Base-by-base conservation (phyloP, 2,888 invertebrate genomes). In the Nomada fucata region DNA sequence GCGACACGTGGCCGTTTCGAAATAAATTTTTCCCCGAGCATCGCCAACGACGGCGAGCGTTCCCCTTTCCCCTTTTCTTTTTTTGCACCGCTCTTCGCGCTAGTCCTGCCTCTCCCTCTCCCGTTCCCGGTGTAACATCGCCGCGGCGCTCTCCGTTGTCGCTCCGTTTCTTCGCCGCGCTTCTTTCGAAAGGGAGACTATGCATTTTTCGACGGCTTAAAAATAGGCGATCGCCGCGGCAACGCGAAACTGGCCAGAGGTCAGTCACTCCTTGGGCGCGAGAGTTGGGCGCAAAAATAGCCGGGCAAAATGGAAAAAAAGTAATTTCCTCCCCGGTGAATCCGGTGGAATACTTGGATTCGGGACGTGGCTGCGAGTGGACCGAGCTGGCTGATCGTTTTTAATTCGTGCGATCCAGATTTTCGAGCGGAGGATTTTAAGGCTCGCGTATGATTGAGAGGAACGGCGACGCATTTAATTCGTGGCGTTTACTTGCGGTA, bases 241-340 rank as follows among this genome's bases (percentile, higher is more conserved):
- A 88, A 89, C 84, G 87, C 85, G 85, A 89, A 93, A 93, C 93
- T 93, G 93, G 91, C 93, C 93, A 93, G 92, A 92, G 93, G 93
- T 93, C 93, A 93, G 91, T 93, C 90, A 93, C 93, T 92, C 91
- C 91, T 89, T 79, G 90, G 90, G 90, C 90, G 91, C 88, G 83
- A 86, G 89, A 86, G 63, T 76, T 29, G 59, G 26, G 79, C 52
- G 69, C 90, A 90, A 92, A 92, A 92, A 92, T 92, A 92, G 91
- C 91, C 78, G 82, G 82, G 88, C 86, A 91, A 91, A 90, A 86
- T 87, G 88, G 88, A 91, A 91, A 69, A 36, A 26, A 89, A 90
- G 91, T 89, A 87, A 90, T 90, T 90, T 88, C 85, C 82, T 81
- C 73, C 82, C 57, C 59, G 63, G 50, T 67, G 71, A 81, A 88